phyloP scores from a whole-genome alignment of 1,140 invertebrate species.

The Procambarus clarkii region DNA sequence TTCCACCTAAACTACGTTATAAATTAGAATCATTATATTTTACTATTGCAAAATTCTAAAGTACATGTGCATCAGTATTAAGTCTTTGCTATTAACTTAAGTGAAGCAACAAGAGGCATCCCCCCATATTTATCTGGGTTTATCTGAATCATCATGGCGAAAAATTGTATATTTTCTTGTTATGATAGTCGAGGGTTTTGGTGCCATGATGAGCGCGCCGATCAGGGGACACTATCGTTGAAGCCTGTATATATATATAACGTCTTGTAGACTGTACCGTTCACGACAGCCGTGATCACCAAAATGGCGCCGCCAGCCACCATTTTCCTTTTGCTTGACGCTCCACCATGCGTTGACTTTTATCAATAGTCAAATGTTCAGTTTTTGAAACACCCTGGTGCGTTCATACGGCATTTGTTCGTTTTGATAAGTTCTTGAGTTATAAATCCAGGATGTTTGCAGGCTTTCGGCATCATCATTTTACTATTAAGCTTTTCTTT shows the following conservation, averaged over 20 bases:
- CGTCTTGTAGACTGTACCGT: constrained; percentile 14
- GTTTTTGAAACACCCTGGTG: background rate
- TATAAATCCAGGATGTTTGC: constrained; percentile 1
- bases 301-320: background rate
- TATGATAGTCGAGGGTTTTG: background rate
- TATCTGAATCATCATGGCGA: background rate
- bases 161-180: background rate
- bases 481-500: background rate
- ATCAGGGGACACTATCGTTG: background rate
- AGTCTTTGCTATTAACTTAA: background rate
- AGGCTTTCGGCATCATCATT: constrained; percentile 8
- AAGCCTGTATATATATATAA: background rate
- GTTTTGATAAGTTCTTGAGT: background rate
- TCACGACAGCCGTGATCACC: constrained; percentile 1
- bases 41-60: background rate
- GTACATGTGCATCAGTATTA: background rate
- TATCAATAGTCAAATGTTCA: background rate
- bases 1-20: background rate
- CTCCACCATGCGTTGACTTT: background rate
- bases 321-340: background rate
- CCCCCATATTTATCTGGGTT: background rate
- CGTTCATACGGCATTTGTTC: background rate
- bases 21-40: background rate
- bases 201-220: background rate
- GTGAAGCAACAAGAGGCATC: constrained; percentile 27